A percentile compares a stretch with the other conserved stretches of the same genome.
These are phyloP conservation scores for Halocynthia aurantium DNA, from an alignment of 23 tunicate genomes.

Conservation along the genomic window DNA sequence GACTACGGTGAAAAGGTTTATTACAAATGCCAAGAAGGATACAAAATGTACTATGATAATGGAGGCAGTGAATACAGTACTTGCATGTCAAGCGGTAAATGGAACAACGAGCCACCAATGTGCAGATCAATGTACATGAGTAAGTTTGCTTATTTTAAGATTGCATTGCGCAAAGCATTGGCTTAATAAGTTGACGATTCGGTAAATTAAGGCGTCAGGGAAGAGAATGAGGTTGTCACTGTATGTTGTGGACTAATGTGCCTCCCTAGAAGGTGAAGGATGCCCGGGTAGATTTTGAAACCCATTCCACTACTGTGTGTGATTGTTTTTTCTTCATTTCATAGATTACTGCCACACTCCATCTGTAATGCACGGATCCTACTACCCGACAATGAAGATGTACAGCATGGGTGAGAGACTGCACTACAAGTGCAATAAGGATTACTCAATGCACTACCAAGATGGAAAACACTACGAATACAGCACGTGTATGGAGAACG, in stretches of 20 bases:
- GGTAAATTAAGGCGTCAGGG: too few relatives aligned
- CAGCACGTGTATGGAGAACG: constrained; percentile 8
- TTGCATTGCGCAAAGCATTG: too few relatives aligned
- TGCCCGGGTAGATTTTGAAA: too few relatives aligned
- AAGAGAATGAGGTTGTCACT: too few relatives aligned
- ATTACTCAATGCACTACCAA: not conserved
- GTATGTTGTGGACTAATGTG: too few relatives aligned
- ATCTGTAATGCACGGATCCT: not conserved
- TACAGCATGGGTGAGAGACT: constrained; percentile 13
- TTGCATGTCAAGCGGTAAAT: constrained; percentile 10
- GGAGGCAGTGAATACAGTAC: constrained; percentile 1
- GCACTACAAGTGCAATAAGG: constrained; percentile 11
- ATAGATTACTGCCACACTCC: constrained; percentile 2
- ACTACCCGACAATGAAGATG: not conserved
- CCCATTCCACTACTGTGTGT: not conserved
- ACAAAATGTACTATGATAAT: not conserved
- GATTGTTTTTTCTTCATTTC: not conserved
- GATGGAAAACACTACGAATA: constrained; percentile 8
- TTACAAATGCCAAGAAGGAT: constrained; percentile 17
- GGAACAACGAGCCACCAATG: constrained; percentile 21
- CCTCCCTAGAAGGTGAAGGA: too few relatives aligned
- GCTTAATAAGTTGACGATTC: too few relatives aligned
- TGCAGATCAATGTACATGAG: constrained; percentile 8
- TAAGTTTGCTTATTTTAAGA: too few relatives aligned
- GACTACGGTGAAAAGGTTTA: not conserved